Evolutionary conservation across 2,113 vertebrate genomes (phyloP).

Genomic region (Emydura subglobosa): DNA sequence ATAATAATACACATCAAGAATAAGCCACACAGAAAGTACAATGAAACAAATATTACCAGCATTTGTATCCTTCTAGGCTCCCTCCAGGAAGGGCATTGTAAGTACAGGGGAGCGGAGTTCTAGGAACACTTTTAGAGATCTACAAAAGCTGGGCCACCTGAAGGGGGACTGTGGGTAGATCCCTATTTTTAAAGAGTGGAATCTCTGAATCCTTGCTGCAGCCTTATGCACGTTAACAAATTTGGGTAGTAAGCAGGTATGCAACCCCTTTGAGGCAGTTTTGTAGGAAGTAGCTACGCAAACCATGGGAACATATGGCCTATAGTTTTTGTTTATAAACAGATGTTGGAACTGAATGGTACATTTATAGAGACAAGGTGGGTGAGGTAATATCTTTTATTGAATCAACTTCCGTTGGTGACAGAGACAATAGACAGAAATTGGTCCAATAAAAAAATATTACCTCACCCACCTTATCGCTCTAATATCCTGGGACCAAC

Average conservation of each 20-base stretch:
- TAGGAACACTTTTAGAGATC: background rate
- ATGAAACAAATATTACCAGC: background rate
- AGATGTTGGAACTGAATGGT: background rate
- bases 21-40: background rate
- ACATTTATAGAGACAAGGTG: background rate
- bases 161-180: background rate
- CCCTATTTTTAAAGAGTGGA: background rate
- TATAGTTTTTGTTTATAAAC: background rate
- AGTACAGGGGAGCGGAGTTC: background rate
- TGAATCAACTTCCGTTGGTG: background rate
- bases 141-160: background rate
- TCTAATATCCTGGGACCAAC: background rate
- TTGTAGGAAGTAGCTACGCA: fast-evolving
- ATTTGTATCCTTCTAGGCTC: background rate
- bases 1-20: background rate
- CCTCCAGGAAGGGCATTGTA: background rate
- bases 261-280: background rate
- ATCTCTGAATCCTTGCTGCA: background rate
- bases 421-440: background rate
- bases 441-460: background rate
- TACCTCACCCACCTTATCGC: background rate
- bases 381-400: background rate
- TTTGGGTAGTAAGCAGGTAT: fast-evolving
- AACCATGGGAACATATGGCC: background rate
- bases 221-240: background rate